Evolutionary conservation across 2,113 vertebrate genomes (phyloP).

Genomic region (Ammodytes marinus): DNA sequence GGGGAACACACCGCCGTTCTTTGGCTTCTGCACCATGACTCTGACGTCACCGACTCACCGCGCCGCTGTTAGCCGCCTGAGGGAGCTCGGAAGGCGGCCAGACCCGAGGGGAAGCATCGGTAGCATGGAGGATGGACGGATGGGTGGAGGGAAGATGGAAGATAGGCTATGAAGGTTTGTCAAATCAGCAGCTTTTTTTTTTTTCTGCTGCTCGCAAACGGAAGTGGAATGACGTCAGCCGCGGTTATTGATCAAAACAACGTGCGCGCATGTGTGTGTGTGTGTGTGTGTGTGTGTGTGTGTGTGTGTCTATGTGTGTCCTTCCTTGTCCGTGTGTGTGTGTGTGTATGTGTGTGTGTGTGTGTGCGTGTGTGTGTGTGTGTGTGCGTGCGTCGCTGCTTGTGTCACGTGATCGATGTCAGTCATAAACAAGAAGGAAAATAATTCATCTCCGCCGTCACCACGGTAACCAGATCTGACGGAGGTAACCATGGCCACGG

Average conservation of each 20-base stretch:
- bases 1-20: constrained; percentile 95
- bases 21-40: constrained; percentile 94
- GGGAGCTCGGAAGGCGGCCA: constrained; percentile 64
- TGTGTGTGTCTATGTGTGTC: no score
- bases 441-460: not conserved
- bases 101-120: constrained; percentile 64
- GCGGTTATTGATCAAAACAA: constrained; percentile 5
- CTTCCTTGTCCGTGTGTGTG: no score
- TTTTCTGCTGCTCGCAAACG: constrained; percentile 41
- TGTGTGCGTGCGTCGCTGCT: no score
- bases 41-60: constrained; percentile 23
- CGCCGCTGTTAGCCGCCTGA: constrained; percentile 1
- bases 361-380: no score
- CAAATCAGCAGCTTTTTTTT: constrained; percentile 50
- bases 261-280: no score
- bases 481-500: constrained; percentile 34
- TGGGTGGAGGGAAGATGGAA: not conserved
- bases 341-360: no score
- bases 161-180: constrained; percentile 1
- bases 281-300: no score
- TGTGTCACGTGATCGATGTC: no score
- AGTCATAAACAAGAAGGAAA: not conserved
- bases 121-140: not conserved
- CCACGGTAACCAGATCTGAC: constrained; percentile 13
- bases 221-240: constrained; percentile 57